A percentile compares a stretch with the other conserved stretches of the same genome.
Evolutionary conservation across 2,888 invertebrate species (phyloP).

Genomic region (Platynereis dumerilii): DNA sequence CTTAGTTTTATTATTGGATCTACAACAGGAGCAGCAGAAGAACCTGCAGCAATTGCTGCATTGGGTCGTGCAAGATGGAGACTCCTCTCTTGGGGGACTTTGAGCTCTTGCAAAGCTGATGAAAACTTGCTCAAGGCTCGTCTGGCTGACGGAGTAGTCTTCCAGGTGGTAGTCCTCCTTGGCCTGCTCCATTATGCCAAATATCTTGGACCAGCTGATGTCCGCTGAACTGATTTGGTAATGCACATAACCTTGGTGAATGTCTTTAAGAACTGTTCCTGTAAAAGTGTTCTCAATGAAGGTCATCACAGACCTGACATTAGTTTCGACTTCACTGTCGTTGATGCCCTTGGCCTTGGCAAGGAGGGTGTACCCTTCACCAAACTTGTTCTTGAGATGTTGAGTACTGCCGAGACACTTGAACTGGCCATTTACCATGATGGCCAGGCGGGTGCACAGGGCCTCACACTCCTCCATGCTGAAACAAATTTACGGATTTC

Average conservation of each 20-base stretch:
- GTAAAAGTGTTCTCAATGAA: conserved; percentile 67
- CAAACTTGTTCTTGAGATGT: conserved; percentile 74
- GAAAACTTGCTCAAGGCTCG: conserved; percentile 78
- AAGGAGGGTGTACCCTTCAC: conserved; percentile 71
- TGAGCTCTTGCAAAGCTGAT: conserved; percentile 42
- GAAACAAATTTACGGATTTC: too few species aligned
- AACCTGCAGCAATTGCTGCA: not conserved
- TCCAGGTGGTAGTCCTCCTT: conserved; percentile 58
- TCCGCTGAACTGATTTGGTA: conserved; percentile 59
- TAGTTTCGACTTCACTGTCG: conserved; percentile 19
- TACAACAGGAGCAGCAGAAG: conserved; percentile 26
- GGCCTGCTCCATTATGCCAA: conserved; percentile 57
- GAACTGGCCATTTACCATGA: conserved; percentile 76
- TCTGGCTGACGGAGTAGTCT: conserved; percentile 82
- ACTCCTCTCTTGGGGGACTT: conserved; percentile 29
- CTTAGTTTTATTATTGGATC: conserved; percentile 1
- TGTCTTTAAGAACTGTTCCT: conserved; percentile 72
- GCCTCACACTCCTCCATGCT: conserved; percentile 85
- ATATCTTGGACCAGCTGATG: conserved; percentile 57
- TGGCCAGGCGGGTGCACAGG: conserved; percentile 77
- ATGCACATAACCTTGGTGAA: conserved; percentile 69
- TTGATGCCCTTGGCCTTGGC: conserved; percentile 21
- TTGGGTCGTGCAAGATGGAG: not conserved
- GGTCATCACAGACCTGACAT: conserved; percentile 34
- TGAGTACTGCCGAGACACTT: conserved; percentile 76